Evolutionary conservation across 2,113 vertebrate species (phyloP).

Genomic region (Hydropotes inermis): DNA sequence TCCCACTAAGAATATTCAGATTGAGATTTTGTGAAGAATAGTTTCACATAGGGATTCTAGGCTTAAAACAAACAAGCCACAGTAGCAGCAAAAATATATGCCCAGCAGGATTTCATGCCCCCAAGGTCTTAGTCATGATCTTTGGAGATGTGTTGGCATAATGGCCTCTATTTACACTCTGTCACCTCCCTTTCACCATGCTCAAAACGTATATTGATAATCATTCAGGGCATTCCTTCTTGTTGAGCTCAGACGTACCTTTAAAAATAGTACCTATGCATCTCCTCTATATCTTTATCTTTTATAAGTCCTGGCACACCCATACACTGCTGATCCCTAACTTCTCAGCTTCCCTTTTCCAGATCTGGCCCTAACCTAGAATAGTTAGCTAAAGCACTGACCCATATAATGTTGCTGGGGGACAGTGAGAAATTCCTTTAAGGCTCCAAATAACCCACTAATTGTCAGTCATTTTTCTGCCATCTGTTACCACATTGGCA

Average conservation of each 20-base stretch:
- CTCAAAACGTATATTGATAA: background rate
- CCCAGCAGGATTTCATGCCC: background rate
- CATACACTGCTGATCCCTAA: background rate
- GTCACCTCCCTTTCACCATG: background rate
- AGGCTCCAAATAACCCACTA: background rate
- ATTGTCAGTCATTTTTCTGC: background rate
- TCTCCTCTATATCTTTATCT: background rate
- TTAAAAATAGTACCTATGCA: background rate
- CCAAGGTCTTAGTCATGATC: background rate
- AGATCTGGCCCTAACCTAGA: background rate
- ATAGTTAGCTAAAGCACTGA: background rate
- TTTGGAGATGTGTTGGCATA: background rate
- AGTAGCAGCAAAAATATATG: background rate
- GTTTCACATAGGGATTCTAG: background rate
- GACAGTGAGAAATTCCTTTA: background rate
- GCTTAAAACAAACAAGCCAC: background rate
- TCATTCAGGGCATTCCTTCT: background rate
- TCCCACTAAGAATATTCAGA: background rate
- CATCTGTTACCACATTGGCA: background rate
- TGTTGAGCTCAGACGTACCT: background rate
- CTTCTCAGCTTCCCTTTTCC: background rate
- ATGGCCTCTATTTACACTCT: background rate
- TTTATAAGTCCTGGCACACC: background rate
- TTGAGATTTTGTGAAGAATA: background rate
- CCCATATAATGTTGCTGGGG: background rate